Evolutionary conservation across 2,113 vertebrate genomes (phyloP), one percentile per base, ranked within the genome.

Genomic region (Neodon shergylaensis): DNA sequence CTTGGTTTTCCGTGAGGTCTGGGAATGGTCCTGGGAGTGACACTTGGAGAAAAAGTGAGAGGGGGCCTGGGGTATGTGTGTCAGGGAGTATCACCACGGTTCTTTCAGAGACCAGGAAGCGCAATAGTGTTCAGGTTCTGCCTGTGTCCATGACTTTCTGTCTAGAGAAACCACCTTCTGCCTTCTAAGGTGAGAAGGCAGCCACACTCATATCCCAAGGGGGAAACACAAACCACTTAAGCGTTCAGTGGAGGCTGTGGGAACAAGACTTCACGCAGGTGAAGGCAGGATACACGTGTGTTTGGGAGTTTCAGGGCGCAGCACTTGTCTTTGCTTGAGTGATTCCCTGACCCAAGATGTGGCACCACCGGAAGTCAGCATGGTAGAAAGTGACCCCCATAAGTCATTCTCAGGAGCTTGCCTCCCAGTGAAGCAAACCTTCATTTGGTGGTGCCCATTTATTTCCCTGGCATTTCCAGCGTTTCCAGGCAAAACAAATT

Each of bases 401-500:
- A 47, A 36, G 47, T 70, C 88, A 52, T 31, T 58, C 1, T 0
- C 82, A 7, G 66, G 61, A 0, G 0, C 76, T 36, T 12, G 66
- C 7, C 76, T 82, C 77, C 28, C 3, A 36, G 68, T 0, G 31
- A 2, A 9, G 58, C 65, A 6, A 42, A 24, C 79, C 61, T 76
- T 42, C 39, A 79, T 36, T n/a, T 16, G 4, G 22, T 22, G 47
- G 77, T 49, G 21, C 61, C 78, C 49, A 5, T 44, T 73, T 31
- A 2, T 26, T 68, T 82, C 52, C 44, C 77, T 76, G 76, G 76
- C 54, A 39, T 94, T 68, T 63, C 89, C 47, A 84, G 78, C 58
- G 52, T 42, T 94, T 84, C 68, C 86, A 89, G 52, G 89, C 85
- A 85, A 91, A 95, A 52, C 58, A 28, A 74, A 76, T 83, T 42